Percentiles rank a stretch among this genome's conserved stretches.
Evolutionary conservation across 2,888 invertebrate genomes (phyloP).

Genomic region (Ophraella communa): DNA sequence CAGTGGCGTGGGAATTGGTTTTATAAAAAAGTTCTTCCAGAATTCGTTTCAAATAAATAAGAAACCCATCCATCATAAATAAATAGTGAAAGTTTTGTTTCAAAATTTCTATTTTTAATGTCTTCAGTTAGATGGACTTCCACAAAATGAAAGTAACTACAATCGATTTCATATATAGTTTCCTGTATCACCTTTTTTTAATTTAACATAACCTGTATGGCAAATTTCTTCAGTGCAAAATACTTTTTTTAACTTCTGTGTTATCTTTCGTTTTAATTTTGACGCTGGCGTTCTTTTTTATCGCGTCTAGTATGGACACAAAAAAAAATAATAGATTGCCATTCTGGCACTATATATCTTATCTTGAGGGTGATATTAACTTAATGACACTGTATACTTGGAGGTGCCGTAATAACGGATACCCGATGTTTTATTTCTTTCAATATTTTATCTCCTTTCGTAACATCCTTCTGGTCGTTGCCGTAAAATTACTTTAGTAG

Average conservation of each 20-base stretch:
- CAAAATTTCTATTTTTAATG: too few relatives aligned
- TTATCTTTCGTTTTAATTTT: background rate
- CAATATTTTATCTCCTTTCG: background rate
- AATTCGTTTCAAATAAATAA: too few relatives aligned
- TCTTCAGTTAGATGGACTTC: too few relatives aligned
- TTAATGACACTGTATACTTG: slow-evolving; percentile 43
- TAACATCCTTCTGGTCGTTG: background rate
- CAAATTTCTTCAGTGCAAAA: too few relatives aligned
- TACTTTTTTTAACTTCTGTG: background rate
- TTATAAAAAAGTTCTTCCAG: too few relatives aligned
- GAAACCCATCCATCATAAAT: too few relatives aligned
- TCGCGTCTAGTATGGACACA: background rate
- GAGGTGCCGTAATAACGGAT: slow-evolving; percentile 42
- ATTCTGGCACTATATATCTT: slow-evolving; percentile 35
- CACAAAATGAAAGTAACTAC: too few relatives aligned
- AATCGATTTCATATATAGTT: too few relatives aligned
- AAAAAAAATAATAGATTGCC: slow-evolving; percentile 30
- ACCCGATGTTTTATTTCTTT: slow-evolving; percentile 43
- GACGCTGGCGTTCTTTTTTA: background rate
- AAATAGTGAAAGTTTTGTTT: too few relatives aligned
- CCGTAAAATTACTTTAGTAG: background rate
- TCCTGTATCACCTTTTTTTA: too few relatives aligned
- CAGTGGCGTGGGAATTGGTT: too few relatives aligned
- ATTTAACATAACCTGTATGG: too few relatives aligned
- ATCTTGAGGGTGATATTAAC: slow-evolving; percentile 44